Base-by-base conservation (phyloP, 2,797 vertebrate species). In the Chelon labrosus region DNA sequence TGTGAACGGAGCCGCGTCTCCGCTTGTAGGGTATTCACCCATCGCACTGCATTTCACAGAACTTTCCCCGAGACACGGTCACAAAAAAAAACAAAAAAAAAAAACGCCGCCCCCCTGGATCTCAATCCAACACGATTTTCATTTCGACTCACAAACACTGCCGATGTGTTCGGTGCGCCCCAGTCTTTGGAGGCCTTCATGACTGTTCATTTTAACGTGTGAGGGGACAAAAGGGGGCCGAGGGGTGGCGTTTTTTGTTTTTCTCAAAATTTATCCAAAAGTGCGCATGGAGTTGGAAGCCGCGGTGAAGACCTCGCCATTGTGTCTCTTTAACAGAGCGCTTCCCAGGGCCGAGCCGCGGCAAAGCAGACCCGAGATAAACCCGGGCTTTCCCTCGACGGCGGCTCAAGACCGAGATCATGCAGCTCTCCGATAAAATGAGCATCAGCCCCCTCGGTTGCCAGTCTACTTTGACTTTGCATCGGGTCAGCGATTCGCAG, bases 391-490 rank as follows among this genome's bases (percentile, higher is more conserved):
- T 49, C 63, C 75, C 49, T 83, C 83, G 76, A 78, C 70, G 60
- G 9, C 14, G 7, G 31, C 31, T 31, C 35, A 47, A 59, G 16
- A 54, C 27, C 41, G 49, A 55, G 46, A 69, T 64, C 42, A 75
- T 92, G 70, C 31, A 54, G 22, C 65, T 2, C 38, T 6, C 14
- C 31, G 31, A 5, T 31, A 7, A 31, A 47, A 52, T 59, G 19
- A 72, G 37, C 85, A 70, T 49, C 73, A 42, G 70, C 37, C 74
- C 57, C 55, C 65, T 65, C 67, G 71, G 47, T 52, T 8, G 10
- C n/a, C 41, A 20, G 39, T 51, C 75, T 64, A 92, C 92, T 91
- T 93, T 93, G 89, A 95, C 94, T 90, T 94, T 94, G 89, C 89
- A 90, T 73, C 91, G 92, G 77, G 94, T 94, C 72, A 93, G 79